phyloP scores from a whole-genome alignment of 2,797 vertebrate species.

The Sciurus vulgaris region DNA sequence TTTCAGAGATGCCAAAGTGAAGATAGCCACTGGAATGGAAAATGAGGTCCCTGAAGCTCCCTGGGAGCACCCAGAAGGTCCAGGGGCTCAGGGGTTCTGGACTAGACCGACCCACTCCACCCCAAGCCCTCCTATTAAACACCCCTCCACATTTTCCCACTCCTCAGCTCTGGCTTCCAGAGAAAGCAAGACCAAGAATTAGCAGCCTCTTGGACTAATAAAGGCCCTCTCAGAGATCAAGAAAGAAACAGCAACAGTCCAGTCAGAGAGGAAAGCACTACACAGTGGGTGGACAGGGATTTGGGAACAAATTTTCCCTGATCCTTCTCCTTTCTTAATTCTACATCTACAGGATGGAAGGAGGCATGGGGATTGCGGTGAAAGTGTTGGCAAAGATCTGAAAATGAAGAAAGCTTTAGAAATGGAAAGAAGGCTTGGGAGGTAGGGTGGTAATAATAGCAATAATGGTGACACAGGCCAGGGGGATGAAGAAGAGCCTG shows the following conservation, averaged over 20 bases:
- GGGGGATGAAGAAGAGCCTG: neutral
- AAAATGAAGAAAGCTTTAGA: conserved; percentile 11
- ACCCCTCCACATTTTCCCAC: accelerated
- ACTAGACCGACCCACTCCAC: neutral
- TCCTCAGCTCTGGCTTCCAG: neutral
- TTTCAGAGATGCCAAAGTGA: conserved; percentile 87
- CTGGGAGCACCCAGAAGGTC: neutral
- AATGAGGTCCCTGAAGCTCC: conserved; percentile 50
- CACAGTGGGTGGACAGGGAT: neutral
- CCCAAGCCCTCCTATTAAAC: neutral
- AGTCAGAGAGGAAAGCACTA: neutral
- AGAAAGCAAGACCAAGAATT: conserved; percentile 31
- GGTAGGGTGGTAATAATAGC: neutral
- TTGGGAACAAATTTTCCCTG: neutral
- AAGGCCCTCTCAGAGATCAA: neutral
- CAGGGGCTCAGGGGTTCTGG: neutral
- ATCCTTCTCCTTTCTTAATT: conserved; percentile 42
- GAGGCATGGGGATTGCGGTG: neutral
- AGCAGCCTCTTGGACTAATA: conserved; percentile 4
- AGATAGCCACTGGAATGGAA: conserved; percentile 88
- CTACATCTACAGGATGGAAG: neutral
- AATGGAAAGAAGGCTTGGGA: conserved; percentile 7
- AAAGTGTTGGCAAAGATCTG: conserved; percentile 20
- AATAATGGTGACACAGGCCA: neutral
- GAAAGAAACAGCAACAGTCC: neutral